Evolutionary conservation across 2,888 invertebrate species (phyloP), one percentile per base, ranked within the genome.

Genomic region (Horisme vitalbata): DNA sequence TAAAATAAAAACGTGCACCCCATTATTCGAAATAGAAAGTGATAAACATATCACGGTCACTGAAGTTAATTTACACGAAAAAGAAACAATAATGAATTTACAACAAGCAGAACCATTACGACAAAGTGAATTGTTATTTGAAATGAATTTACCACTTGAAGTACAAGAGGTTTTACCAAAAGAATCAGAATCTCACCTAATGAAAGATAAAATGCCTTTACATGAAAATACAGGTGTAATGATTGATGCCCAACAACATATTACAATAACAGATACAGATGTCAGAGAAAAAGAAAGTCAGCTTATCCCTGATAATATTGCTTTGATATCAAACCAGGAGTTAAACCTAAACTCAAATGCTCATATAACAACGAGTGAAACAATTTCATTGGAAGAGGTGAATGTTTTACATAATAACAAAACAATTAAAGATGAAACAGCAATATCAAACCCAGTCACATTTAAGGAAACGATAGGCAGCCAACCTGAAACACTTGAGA

Each of bases 41-140:
- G 78, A 63, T 57, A 70, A 77, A 66, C 87, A 92, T 63, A 56
- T 93, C 24, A 83, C 91, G 45, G 71, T 93, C 7, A 86, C 80
- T 8, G 91, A 93, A 71, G 71, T 79, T 18, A 71, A 89, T 57
- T 65, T 78, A 35, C 82, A 72, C 20, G 92, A 92, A 52, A 86
- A 81, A 55, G 91, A 91, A 79, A 54, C 61, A 3, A 15, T 41
- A 2, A 51, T 75, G 9, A 57, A 68, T 13, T 41, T 41, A 21
- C 61, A 47, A 41, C 45, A 44, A 43, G 38, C 46, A 26, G 52
- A 55, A 21, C 32, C 49, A 18, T 48, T 48, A n/a, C 67, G 61
- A 30, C 48, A 61, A 43, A 52, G 61, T 28, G 59, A 68, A 36
- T 47, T 69, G 45, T 55, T 55, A 7, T 65, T 68, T 54, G 70